Evolutionary conservation across 2,113 vertebrate species (phyloP).

Genomic region (Pygoscelis antarcticus): DNA sequence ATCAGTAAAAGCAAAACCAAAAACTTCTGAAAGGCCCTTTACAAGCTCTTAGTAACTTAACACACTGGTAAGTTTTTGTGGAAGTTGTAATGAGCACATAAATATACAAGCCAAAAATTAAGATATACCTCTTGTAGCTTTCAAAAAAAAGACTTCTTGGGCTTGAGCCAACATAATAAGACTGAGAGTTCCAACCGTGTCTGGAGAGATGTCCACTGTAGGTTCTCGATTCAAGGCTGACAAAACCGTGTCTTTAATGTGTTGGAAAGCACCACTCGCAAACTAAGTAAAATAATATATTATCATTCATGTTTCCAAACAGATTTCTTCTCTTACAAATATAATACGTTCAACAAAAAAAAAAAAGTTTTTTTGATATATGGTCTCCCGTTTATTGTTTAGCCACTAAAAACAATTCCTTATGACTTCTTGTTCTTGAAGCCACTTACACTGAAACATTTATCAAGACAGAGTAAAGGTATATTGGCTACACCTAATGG

Average conservation of each 20-base stretch:
- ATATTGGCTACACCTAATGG: neutral
- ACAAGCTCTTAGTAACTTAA: neutral
- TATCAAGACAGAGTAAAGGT: neutral
- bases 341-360: neutral
- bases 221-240: conserved; percentile 93
- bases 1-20: neutral
- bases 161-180: conserved; percentile 98
- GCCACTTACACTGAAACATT: neutral
- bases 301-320: neutral
- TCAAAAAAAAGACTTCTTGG: conserved; percentile 97
- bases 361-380: neutral
- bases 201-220: conserved; percentile 96
- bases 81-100: neutral
- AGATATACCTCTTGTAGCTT: conserved; percentile 91
- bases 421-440: neutral
- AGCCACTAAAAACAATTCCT: neutral
- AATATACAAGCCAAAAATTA: neutral
- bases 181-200: conserved; percentile 92
- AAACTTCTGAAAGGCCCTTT: neutral
- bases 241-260: conserved; percentile 97
- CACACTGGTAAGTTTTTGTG: neutral
- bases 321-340: neutral
- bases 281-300: conserved; percentile 73
- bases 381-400: neutral
- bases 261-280: conserved; percentile 93